phyloP scores from a whole-genome alignment of 2,113 vertebrate species.

The Pheucticus melanocephalus region DNA sequence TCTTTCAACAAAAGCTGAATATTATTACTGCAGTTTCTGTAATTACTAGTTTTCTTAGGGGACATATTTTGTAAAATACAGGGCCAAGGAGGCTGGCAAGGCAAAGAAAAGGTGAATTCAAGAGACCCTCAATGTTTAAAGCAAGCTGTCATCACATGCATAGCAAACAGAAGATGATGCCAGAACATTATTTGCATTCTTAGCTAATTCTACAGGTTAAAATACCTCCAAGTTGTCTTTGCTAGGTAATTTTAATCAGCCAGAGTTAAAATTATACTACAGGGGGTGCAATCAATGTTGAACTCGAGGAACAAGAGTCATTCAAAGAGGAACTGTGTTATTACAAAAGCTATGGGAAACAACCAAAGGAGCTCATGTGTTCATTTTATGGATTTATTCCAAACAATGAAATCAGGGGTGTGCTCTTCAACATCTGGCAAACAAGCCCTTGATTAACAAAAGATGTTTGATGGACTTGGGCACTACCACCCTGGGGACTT shows the following conservation, averaged over 20 bases:
- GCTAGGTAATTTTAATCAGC: slow-evolving; percentile 1
- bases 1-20: background rate
- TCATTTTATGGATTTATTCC: background rate
- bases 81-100: background rate
- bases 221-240: background rate
- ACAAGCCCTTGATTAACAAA: background rate
- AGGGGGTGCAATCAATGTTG: background rate
- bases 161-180: background rate
- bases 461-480: background rate
- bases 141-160: background rate
- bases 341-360: background rate
- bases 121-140: background rate
- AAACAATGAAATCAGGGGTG: background rate
- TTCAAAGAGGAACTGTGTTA: background rate
- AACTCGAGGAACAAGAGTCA: background rate
- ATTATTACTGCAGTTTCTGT: background rate
- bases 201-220: background rate
- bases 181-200: background rate
- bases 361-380: background rate
- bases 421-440: background rate
- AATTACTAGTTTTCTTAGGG: background rate
- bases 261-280: background rate
- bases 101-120: background rate
- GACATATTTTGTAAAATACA: background rate
- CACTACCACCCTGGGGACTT: background rate